Base-by-base conservation (phyloP, 1,140 invertebrate species). In the Drosophila navojoa region DNA sequence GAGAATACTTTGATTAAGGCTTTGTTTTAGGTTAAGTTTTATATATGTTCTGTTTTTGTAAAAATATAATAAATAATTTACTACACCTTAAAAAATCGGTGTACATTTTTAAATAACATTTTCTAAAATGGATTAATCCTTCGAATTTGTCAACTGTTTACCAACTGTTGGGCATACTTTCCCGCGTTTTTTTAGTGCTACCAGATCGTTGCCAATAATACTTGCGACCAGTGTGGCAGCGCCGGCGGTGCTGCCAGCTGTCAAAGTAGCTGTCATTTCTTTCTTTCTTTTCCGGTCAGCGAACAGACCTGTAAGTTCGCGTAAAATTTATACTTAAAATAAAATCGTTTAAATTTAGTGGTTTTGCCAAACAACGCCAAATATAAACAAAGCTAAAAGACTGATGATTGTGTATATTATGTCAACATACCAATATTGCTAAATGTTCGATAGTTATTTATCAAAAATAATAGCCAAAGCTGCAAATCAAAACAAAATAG, bases 221-320 rank as follows among this genome's bases (percentile, higher is more conserved):
- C 6, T 22, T 47, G 13, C 32, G 0, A 3, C 7, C 27, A 3
- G n/a, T 9, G 27, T 49, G 45, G 58, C 47, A 62, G 13, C 68
- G 19, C 62, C 32, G 3, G 3, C 5, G 15, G 47, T 47, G n/a
- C 47, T 61, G 49, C 10, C 62, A 67, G 25, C 32, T 73, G 49
- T 32, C 47, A 59, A n/a, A 35, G 15, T 29, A 69, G 63, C 72
- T 80, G 85, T 86, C 85, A 85, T 42, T 49, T 71, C 74, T 89
- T 85, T 90, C 89, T 81, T 81, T 90, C 84, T 90, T 89, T 90
- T 91, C 90, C 90, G 90, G 90, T 91, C 82, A 80, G 76, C 82
- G 75, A 85, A 91, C 77, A 85, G 70, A 89, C 77, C 86, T 89
- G 90, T 91, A 90, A 90, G 90, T 91, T 71, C 54, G 49, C 70